Conservation (phyloP, 1,140 invertebrate genomes). For the Rhagoletis pomonella region DNA sequence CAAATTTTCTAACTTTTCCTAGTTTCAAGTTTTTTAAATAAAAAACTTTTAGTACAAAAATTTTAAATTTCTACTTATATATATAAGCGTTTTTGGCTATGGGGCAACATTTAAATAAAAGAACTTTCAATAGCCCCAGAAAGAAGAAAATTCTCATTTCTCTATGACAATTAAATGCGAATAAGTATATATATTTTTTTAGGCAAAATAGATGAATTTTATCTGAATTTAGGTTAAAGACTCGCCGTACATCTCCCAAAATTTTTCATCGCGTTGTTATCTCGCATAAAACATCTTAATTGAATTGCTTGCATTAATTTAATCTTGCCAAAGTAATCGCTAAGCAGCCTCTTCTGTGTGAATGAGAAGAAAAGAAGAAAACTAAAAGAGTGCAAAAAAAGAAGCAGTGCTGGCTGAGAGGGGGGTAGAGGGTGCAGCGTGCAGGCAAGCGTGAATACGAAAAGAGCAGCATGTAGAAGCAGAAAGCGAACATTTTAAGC, state of each 20-base stretch:
- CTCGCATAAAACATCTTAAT: conserved; percentile 7
- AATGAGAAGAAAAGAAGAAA: neutral
- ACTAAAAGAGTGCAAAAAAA: neutral
- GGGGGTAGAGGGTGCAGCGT: neutral
- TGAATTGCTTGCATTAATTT: conserved; percentile 46
- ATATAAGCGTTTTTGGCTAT: too few species aligned
- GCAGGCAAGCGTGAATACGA: neutral
- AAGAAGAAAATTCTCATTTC: too few species aligned
- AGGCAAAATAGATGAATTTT: too few species aligned
- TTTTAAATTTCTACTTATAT: too few species aligned
- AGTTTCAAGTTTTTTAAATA: too few species aligned
- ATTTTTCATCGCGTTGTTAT: neutral
- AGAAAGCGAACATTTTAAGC: neutral
- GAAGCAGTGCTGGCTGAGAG: neutral
- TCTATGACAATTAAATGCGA: too few species aligned
- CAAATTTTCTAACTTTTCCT: too few species aligned
- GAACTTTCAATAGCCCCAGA: too few species aligned
- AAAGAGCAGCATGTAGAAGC: neutral
- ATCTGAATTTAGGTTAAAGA: too few species aligned
- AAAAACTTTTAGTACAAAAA: too few species aligned
- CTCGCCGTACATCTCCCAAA: neutral
- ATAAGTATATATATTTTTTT: too few species aligned
- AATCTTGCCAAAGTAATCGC: conserved; percentile 6
- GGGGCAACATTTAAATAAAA: too few species aligned
- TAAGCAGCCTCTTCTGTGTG: neutral